phyloP scores from a whole-genome alignment of 1,140 invertebrate species.

The Bombus difficillimus region DNA sequence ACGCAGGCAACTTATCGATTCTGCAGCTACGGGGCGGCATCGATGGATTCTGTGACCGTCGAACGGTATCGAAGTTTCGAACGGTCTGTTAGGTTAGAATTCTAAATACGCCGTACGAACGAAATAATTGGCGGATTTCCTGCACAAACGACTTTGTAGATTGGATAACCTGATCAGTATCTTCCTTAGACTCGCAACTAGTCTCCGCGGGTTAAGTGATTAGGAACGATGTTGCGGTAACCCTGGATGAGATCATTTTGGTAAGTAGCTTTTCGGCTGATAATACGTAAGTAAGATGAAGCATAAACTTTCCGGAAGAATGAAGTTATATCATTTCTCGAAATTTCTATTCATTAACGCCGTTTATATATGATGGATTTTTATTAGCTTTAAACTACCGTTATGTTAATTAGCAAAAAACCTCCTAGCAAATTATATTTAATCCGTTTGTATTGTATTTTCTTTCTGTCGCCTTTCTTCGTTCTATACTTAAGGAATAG shows the following conservation, averaged over 20 bases:
- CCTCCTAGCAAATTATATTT: too few species aligned
- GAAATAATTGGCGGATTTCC: conserved; percentile 23
- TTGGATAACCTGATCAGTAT: neutral
- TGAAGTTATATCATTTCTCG: too few species aligned
- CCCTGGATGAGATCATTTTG: neutral
- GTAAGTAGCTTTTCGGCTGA: neutral
- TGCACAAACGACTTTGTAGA: neutral
- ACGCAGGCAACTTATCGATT: conserved; percentile 32
- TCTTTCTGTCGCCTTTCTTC: too few species aligned
- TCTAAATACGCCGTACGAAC: neutral
- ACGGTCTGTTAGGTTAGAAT: neutral
- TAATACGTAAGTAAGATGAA: neutral
- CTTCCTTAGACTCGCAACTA: neutral
- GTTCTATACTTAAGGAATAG: too few species aligned
- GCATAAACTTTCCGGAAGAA: neutral
- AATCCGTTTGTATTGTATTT: too few species aligned
- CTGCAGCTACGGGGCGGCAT: conserved; percentile 16
- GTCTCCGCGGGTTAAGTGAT: neutral
- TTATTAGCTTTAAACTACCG: too few species aligned
- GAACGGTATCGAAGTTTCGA: conserved; percentile 19
- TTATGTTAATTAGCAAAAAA: too few species aligned
- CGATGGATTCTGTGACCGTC: conserved; percentile 30
- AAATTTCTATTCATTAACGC: too few species aligned
- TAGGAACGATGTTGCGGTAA: neutral
- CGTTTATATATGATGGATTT: too few species aligned